Percentiles rank a stretch among this genome's conserved stretches.
phyloP scores from a whole-genome alignment of 2,888 invertebrate genomes.

The Prionchulus punctatus region DNA sequence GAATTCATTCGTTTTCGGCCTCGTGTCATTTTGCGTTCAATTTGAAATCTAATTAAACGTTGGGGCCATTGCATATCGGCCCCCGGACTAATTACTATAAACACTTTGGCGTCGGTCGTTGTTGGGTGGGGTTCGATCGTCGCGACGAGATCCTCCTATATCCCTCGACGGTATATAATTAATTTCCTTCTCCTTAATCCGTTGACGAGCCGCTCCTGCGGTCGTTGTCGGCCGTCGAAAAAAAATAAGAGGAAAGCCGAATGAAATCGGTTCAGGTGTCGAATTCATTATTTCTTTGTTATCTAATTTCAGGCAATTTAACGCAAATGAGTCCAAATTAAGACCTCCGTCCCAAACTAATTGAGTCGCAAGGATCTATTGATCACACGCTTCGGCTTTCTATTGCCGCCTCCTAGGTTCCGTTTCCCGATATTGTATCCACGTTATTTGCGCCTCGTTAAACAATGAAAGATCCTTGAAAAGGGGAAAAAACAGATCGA shows the following conservation, averaged over 20 bases:
- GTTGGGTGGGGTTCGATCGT: background rate
- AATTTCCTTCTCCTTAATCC: background rate
- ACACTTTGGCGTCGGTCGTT: background rate
- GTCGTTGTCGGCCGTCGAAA: background rate
- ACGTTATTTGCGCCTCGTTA: no score
- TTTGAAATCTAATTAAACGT: background rate
- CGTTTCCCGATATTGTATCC: no score
- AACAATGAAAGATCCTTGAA: no score
- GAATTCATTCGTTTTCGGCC: no score
- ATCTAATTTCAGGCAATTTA: conserved; percentile 4
- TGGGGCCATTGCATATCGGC: background rate
- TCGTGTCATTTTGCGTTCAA: no score
- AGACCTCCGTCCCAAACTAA: background rate
- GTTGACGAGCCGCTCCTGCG: background rate
- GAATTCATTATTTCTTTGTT: conserved; percentile 3
- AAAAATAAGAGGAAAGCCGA: background rate
- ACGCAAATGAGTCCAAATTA: background rate
- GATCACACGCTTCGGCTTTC: no score
- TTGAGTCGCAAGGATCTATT: background rate
- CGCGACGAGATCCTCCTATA: no score
- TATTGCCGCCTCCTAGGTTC: no score
- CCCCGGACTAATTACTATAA: background rate
- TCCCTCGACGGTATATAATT: background rate
- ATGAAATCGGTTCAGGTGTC: conserved; percentile 2
- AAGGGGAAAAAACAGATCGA: no score